phyloP scores from a whole-genome alignment of 2,113 vertebrate genomes.

The Sphaerodactylus townsendi region DNA sequence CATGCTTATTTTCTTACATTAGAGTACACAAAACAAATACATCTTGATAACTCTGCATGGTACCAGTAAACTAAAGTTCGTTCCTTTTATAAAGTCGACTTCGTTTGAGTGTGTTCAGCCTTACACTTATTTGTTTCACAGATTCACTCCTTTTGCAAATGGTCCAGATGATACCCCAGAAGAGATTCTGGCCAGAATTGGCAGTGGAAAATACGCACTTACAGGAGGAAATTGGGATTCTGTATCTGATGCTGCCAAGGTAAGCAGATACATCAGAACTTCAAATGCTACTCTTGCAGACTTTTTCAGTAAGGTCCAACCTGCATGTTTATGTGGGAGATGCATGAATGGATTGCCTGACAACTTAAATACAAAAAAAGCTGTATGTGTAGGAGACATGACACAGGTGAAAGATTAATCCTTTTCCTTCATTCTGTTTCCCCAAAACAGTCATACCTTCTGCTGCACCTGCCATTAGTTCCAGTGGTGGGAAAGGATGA shows the following conservation, averaged over 20 bases:
- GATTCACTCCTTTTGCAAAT: slow-evolving; percentile 95
- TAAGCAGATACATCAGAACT: slow-evolving; percentile 47
- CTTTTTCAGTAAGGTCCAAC: not conserved
- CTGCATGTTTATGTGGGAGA: too few relatives aligned
- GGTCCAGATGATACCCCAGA: slow-evolving; percentile 90
- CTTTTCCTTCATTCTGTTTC: too few relatives aligned
- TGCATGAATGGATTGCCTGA: too few relatives aligned
- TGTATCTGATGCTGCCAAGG: slow-evolving; percentile 91
- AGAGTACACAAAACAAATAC: not conserved
- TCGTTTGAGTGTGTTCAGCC: too few relatives aligned
- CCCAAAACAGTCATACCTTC: too few relatives aligned
- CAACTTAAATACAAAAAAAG: too few relatives aligned
- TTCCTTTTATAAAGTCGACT: too few relatives aligned
- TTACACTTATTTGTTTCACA: slow-evolving; percentile 44
- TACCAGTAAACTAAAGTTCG: not conserved
- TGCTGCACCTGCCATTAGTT: too few relatives aligned
- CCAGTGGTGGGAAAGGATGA: too few relatives aligned
- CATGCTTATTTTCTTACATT: too few relatives aligned
- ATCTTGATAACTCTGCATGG: not conserved
- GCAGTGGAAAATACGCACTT: slow-evolving; percentile 87
- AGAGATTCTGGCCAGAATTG: slow-evolving; percentile 92
- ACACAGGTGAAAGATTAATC: too few relatives aligned
- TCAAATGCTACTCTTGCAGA: accelerated
- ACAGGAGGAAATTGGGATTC: slow-evolving; percentile 94
- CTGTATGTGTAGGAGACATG: too few relatives aligned